A percentile compares a stretch with the other conserved stretches of the same genome.
These are phyloP conservation scores for Drymonia ruficornis DNA, from an alignment of 2,888 invertebrate genomes.

Conservation along the genomic window DNA sequence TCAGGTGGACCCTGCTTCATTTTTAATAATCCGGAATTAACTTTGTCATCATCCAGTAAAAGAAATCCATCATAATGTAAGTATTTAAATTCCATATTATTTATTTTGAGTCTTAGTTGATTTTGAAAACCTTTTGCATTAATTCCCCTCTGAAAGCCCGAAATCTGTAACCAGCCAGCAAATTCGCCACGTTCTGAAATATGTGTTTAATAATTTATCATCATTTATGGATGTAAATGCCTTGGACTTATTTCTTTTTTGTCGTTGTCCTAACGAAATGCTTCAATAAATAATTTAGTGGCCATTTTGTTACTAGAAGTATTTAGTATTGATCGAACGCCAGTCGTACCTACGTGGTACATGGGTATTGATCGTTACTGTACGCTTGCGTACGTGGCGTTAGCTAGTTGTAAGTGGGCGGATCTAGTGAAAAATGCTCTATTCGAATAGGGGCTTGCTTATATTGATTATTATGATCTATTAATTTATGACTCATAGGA, in stretches of 20 bases:
- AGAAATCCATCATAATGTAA: constrained; percentile 60
- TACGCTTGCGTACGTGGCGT: constrained; percentile 19
- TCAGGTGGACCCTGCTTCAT: constrained; percentile 74
- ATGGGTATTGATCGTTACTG: not conserved
- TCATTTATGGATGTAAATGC: too few relatives aligned
- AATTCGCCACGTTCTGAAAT: too few relatives aligned
- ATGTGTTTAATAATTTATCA: too few relatives aligned
- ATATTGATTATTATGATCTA: too few relatives aligned
- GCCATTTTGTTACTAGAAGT: not conserved
- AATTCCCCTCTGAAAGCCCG: too few relatives aligned
- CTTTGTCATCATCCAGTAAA: constrained; percentile 55
- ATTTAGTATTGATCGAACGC: not conserved
- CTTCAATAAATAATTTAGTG: not conserved
- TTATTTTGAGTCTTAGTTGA: not conserved
- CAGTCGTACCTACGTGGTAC: not conserved
- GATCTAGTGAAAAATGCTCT: too few relatives aligned
- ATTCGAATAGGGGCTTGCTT: too few relatives aligned
- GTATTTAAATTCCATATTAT: constrained; percentile 39
- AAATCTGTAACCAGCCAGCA: too few relatives aligned
- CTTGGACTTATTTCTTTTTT: too few relatives aligned
- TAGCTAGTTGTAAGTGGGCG: not conserved
- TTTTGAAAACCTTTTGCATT: not conserved
- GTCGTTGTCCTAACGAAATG: not conserved
- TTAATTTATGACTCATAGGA: too few relatives aligned
- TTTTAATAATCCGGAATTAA: constrained; percentile 52